Evolutionary conservation across 1,140 invertebrate genomes (phyloP), one percentile per base, ranked within the genome.

Genomic region (Sycobia sp.): DNA sequence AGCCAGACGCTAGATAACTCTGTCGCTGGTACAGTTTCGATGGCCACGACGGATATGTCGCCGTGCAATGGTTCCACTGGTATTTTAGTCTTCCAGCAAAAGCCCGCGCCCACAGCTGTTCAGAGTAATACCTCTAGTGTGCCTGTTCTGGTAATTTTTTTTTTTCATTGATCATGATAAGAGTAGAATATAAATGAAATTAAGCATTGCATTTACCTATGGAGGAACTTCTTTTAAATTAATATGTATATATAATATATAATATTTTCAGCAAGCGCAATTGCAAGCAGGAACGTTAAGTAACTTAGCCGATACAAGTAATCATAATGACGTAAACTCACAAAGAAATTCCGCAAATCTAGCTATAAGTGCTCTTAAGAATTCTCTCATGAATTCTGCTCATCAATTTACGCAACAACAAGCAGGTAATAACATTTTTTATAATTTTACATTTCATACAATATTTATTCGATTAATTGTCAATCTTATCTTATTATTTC

Each of bases 341-440:
- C 87, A 87, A 70, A 85, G 87, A 58, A 82, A 87, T 68, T 84
- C 86, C n/a, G 86, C 84, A 63, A 90, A 90, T 76, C 85, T 89
- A 27, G 89, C 88, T 49, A 91, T 91, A 67, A 90, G 85, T 74
- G 90, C 89, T 62, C 84, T 91, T 65, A 88, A 89, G 43, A 90
- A 86, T 62, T 90, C 89, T 73, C 84, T 91, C 11, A 90, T 90
- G 88, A 90, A 91, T 76, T 90, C 88, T 32, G 88, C 88, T 36
- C 89, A 91, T 76, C 88, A 91, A 71, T 91, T 89, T 73, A 87
- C 88, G 69, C 86, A 88, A 68, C 86, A 88, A 73, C 87, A 89
- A 73, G 85, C 83, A 76, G 84, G 83, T 68, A 84, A 84, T 84
- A 77, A n/a, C n/a, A n/a, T n/a, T n/a, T n/a, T n/a, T n/a, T n/a